Evolutionary conservation across 2,888 invertebrate genomes (phyloP).

Genomic region (Muschampia staudingeri): DNA sequence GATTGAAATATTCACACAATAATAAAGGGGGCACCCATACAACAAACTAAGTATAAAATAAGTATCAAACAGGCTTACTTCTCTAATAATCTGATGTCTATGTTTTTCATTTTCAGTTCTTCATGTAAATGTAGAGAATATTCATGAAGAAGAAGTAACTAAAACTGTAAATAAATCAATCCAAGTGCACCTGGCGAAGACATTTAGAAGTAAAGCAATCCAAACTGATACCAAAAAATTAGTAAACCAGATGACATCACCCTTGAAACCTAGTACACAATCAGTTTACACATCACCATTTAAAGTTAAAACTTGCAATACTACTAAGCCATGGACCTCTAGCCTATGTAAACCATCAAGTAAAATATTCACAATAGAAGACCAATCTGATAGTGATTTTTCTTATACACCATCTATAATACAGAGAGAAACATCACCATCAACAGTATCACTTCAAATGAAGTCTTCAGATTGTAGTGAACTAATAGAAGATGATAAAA

Average conservation of each 20-base stretch:
- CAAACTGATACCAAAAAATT: slow-evolving; percentile 51
- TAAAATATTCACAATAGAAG: background rate
- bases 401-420: slow-evolving; percentile 20
- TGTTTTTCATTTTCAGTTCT: too few species aligned
- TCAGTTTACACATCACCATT: slow-evolving; percentile 18
- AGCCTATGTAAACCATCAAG: background rate
- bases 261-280: background rate
- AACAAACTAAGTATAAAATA: too few species aligned
- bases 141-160: background rate
- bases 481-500: slow-evolving; percentile 60
- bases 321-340: background rate
- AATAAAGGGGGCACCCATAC: too few species aligned
- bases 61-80: too few species aligned
- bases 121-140: too few species aligned
- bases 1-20: too few species aligned
- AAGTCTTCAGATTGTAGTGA: slow-evolving; percentile 63
- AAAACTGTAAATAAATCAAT: slow-evolving; percentile 25
- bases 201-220: slow-evolving; percentile 56
- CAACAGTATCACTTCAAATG: slow-evolving; percentile 36
- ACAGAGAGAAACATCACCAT: background rate
- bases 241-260: slow-evolving; percentile 41
- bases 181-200: slow-evolving; percentile 48
- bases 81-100: too few species aligned
- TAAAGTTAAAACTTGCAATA: background rate
- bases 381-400: slow-evolving; percentile 16